These are phyloP conservation scores for Phataginus tetradactyla DNA, from an alignment of 2,797 vertebrate species.

Conservation along the genomic window DNA sequence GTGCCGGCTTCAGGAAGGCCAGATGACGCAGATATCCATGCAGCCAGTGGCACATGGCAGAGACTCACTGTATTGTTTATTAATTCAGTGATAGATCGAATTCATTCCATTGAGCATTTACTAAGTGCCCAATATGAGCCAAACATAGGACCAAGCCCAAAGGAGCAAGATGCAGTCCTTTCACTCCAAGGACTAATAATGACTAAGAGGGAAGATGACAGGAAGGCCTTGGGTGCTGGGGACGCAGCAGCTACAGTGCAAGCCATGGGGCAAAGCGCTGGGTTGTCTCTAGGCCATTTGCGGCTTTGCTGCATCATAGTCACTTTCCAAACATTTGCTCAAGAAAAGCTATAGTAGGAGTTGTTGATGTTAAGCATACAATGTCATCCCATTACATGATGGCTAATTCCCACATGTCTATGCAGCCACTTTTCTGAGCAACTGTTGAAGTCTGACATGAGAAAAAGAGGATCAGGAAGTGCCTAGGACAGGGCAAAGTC, in stretches of 20 bases:
- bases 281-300: not conserved
- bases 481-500: not conserved
- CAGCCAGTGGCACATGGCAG: rapidly evolving
- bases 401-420: no score
- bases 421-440: not conserved
- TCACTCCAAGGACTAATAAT: not conserved
- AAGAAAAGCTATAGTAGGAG: rapidly evolving
- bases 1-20: not conserved
- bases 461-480: not conserved
- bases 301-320: not conserved
- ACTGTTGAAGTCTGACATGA: not conserved
- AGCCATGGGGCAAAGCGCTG: rapidly evolving
- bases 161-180: not conserved
- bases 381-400: rapidly evolving
- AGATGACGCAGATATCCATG: not conserved
- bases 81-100: not conserved
- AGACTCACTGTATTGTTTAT: not conserved
- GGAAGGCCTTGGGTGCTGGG: not conserved
- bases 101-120: not conserved
- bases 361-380: no score
- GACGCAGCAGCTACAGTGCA: rapidly evolving
- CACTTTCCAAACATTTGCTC: not conserved
- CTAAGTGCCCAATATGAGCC: not conserved
- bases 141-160: not conserved
- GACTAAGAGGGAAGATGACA: not conserved